Conservation (phyloP, 1,140 invertebrate species). For the Ostrea edulis region DNA sequence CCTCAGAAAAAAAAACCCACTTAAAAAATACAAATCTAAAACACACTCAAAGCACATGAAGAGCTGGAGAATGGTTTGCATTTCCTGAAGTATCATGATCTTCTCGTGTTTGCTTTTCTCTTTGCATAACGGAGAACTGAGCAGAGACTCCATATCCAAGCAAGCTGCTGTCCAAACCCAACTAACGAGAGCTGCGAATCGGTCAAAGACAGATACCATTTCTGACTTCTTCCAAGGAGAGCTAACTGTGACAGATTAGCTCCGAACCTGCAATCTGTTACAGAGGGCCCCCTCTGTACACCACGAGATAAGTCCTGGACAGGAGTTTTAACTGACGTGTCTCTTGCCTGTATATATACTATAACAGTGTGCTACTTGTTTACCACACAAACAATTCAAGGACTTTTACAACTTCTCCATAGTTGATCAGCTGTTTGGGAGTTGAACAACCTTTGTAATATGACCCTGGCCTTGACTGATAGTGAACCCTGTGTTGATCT, state of each 20-base stretch:
- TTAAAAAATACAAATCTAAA: background rate
- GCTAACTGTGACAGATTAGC: background rate
- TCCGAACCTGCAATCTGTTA: background rate
- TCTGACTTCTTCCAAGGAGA: background rate
- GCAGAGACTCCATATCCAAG: background rate
- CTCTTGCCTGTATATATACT: background rate
- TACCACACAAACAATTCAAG: background rate
- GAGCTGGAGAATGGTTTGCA: background rate
- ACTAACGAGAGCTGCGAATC: background rate
- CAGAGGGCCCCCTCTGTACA: background rate
- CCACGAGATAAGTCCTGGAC: background rate
- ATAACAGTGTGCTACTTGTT: background rate
- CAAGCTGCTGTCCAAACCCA: background rate
- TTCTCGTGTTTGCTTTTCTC: constrained; percentile 14
- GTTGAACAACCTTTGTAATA: constrained; percentile 9
- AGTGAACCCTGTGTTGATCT: constrained; percentile 1
- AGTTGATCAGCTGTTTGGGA: background rate
- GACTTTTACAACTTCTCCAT: background rate
- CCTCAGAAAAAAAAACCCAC: background rate
- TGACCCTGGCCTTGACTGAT: background rate
- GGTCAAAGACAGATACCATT: background rate
- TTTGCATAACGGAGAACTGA: background rate
- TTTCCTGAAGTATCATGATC: background rate
- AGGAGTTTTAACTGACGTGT: background rate
- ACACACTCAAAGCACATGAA: constrained; percentile 29